Base-by-base conservation (phyloP, 2,888 invertebrate genomes). In the Acanthosepion pharaonis region DNA sequence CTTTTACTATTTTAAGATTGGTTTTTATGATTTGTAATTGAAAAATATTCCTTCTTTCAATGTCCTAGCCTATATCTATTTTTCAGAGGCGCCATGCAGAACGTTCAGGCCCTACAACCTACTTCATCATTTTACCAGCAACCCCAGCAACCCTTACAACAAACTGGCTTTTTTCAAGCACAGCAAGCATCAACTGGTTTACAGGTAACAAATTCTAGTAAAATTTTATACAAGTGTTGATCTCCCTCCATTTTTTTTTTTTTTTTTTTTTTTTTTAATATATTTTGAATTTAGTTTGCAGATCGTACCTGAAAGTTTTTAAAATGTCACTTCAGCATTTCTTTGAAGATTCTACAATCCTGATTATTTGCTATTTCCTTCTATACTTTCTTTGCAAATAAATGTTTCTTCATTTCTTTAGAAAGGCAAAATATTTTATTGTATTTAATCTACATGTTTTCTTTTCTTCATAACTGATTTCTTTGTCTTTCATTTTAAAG, bases 81-180 rank as follows among this genome's bases (percentile, higher is more conserved):
- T 48, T 94, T 48, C 51, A 94, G 94, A 55, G 94, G 53, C 28
- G 94, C 94, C 6, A 94, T 96, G 94, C 95, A 96, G 92, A 95
- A 95, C 94, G 98, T 98, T 28, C 97, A 98, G 97, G 96, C 98
- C 97, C 96, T 97, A 48, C 97, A 98, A 96, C 98, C 98, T 28
- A 95, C 97, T 94, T 96, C 97, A 92, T 96, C 97, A 95, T 97
- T 96, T 95, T 96, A 97, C 95, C 95, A 96, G 95, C 96, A 97
- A 96, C 97, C 96, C 42, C 97, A 97, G 95, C 97, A 97, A 95
- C 96, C 96, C 55, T 96, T 97, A 51, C 97, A 97, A 94, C 97
- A 97, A 95, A 97, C 97, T 51, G 97, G 97, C 94, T 97, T 97
- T 96, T 97, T 96, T 96, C 96, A 96, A 33, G 96, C 96, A 78